phyloP scores from a whole-genome alignment of 2,797 vertebrate genomes.

The Rhinatrema bivittatum region DNA sequence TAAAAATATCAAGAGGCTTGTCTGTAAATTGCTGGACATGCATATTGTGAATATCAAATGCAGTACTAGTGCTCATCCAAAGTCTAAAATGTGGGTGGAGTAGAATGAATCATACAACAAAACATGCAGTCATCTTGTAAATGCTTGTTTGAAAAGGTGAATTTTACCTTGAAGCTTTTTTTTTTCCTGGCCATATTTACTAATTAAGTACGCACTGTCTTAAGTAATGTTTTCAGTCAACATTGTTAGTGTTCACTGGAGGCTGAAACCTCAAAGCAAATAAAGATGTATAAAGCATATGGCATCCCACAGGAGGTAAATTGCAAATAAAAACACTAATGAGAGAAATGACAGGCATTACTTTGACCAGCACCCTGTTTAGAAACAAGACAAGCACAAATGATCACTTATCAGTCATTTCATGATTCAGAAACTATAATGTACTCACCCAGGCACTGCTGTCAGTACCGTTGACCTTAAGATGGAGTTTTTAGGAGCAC shows the following conservation, averaged over 20 bases:
- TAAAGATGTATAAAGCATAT: constrained; percentile 9
- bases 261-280: constrained; percentile 1
- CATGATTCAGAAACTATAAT: neutral
- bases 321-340: constrained; percentile 11
- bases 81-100: neutral
- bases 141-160: constrained; percentile 4
- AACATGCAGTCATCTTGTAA: no score
- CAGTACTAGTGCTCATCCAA: neutral
- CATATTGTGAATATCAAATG: constrained; percentile 2
- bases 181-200: constrained; percentile 1
- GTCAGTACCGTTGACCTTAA: no score
- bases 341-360: neutral
- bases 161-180: constrained; percentile 1
- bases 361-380: neutral
- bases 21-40: constrained; percentile 10
- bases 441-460: neutral
- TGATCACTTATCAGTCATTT: constrained; percentile 4
- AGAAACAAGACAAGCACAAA: neutral
- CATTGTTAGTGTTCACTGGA: neutral
- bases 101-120: neutral
- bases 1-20: constrained; percentile 9
- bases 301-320: neutral
- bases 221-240: neutral
- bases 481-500: no score
- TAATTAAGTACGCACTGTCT: neutral